Base-by-base conservation (phyloP, 35 echinoderm and acorn worm genomes). In the Eucidaris tribuloides region DNA sequence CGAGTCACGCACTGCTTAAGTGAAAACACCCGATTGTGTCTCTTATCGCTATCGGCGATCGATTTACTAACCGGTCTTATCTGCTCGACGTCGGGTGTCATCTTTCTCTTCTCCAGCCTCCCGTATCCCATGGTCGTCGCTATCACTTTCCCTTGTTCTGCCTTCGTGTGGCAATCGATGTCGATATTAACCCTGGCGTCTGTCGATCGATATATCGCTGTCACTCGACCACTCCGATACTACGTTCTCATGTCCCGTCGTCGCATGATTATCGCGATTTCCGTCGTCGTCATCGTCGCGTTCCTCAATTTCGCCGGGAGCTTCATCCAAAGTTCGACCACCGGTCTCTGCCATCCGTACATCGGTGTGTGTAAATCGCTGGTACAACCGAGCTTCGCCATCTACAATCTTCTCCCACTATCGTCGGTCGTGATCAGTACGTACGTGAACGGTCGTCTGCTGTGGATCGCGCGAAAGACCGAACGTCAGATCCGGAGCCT, bases 221-320 rank as follows among this genome's bases (percentile, higher is more conserved):
- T 88, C 34, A 88, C 85, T 32, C 57, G 62, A 81, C 85, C 85
- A 2, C 58, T 88, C 19, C 56, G 38, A 18, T 88, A 88, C 27
- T 39, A 46, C 85, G 46, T 7, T 3, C 42, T 81, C 22, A 30
- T 80, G 23, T 64, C 85, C 18, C 77, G 78, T 15, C 38, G 31
- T 32, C 77, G 77, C 6, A 33, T 44, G 24, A 48, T 35, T 28
- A 31, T 42, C 15, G 61, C 62, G n/a, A 4, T 84, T 1, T 35
- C 61, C 24, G 60, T 38, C n/a, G 27, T 42, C n/a, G 35, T 63
- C 5, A 31, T 48, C 19, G 25, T 63, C 42, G 14, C 82, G 13
- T 29, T 84, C 15, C 22, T 63, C 23, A 24, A 20, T 17, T 68
- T 43, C 27, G 31, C 40, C 22, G 62, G 29, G 25, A 20, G 14